phyloP scores from a whole-genome alignment of 1,140 invertebrate genomes.

The Chrysomallon squamiferum region DNA sequence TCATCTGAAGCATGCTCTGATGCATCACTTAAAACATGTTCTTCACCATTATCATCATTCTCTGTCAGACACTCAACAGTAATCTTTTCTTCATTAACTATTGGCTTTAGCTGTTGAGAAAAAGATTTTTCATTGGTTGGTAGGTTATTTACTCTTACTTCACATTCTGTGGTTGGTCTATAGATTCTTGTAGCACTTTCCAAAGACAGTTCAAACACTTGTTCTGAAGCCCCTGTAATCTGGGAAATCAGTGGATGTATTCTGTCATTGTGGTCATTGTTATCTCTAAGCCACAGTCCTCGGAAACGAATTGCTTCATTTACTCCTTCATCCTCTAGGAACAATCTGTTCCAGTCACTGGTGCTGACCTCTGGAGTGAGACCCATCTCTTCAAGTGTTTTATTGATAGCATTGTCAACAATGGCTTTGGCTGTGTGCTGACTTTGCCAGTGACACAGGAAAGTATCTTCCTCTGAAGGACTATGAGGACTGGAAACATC shows the following conservation, averaged over 20 bases:
- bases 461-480: too few relatives aligned
- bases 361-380: constrained; percentile 65
- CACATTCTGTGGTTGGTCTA: background rate
- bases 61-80: too few relatives aligned
- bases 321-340: constrained; percentile 73
- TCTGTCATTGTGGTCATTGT: background rate
- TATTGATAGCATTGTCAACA: constrained; percentile 77
- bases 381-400: constrained; percentile 72
- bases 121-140: too few relatives aligned
- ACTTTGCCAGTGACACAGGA: constrained; percentile 69
- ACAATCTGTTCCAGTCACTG: constrained; percentile 65
- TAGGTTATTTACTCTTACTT: too few relatives aligned
- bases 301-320: constrained; percentile 72
- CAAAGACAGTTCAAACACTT: background rate
- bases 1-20: background rate
- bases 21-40: background rate
- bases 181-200: background rate
- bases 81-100: too few relatives aligned
- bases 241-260: constrained; percentile 2
- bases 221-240: constrained; percentile 4
- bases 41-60: too few relatives aligned
- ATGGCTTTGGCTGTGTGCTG: constrained; percentile 74
- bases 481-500: too few relatives aligned
- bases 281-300: constrained; percentile 59
- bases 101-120: too few relatives aligned